Evolutionary conservation across 53 echinoderm and acorn worm genomes (phyloP), one percentile per base, ranked within the genome.

Genomic region (Apostichopus leukothele): DNA sequence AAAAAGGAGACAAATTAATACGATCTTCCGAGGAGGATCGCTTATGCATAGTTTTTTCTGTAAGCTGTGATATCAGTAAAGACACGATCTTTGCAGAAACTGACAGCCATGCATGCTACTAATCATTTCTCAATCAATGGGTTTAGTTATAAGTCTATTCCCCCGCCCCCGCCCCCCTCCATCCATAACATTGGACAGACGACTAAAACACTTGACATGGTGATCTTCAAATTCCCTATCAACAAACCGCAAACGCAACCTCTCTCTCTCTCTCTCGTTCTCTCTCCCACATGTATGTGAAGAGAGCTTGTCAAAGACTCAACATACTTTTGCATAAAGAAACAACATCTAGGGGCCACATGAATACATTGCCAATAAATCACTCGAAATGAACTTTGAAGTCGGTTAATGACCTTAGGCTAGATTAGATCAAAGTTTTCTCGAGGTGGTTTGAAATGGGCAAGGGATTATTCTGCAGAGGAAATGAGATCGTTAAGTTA

Each of bases 301-400:
- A 68, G 71, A 68, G 71, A 68, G 71, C 71, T 68, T 68, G 71
- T 68, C 5, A 68, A 68, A 19, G 18, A n/a, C 71, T 27, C 71
- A 68, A 68, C 71, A 68, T 53, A 27, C 79, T 50, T 51, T 78
- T 78, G 9, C 52, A 78, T 1, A 9, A 16, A 78, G 53, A 51
- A 78, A 80, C 21, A 80, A 80, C 52, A 80, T 80, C 80, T 80
- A 4, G 57, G 59, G 80, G 80, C 80, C 55, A 80, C 18, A 8
- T 19, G 57, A 54, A 54, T 57, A 7, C 22, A 12, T 3, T 55
- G 80, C 80, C 55, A 54, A 80, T 80, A 80, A 51, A 80, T 19
- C 80, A 80, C 81, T 81, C 51, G 2, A 54, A 81, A 81, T n/a
- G 81, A 81, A 81, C n/a, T 52, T 81, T 81, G 54, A 11, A 81